A percentile compares a stretch with the other conserved stretches of the same genome.
Evolutionary conservation across 2,888 invertebrate species (phyloP).

Genomic region (Pogonocherus hispidulus): DNA sequence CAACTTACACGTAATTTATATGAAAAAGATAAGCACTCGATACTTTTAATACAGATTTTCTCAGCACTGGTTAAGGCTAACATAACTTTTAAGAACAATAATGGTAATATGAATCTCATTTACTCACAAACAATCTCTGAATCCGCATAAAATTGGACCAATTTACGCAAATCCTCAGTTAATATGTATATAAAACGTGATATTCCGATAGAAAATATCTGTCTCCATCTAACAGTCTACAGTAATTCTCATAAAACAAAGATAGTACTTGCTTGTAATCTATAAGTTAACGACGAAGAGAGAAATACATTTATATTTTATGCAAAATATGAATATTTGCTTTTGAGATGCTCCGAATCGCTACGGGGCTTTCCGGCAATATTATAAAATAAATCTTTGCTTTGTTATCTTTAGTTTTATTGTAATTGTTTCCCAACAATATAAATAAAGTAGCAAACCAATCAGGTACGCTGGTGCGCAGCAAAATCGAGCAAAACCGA

Average conservation of each 20-base stretch:
- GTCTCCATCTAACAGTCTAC: conserved; percentile 31
- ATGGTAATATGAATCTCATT: no score
- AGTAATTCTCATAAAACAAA: conserved; percentile 39
- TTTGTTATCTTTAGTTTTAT: conserved; percentile 44
- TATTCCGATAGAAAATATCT: conserved; percentile 26
- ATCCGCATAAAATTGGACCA: no score
- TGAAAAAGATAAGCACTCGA: no score
- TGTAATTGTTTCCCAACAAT: not conserved
- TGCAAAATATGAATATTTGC: conserved; percentile 58
- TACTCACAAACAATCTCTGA: no score
- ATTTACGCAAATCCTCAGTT: not conserved
- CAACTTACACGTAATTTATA: no score
- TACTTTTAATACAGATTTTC: no score
- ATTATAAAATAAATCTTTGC: conserved; percentile 56
- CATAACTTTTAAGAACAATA: no score
- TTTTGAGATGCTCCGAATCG: conserved; percentile 44
- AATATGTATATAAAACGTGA: conserved; percentile 40
- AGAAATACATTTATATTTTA: conserved; percentile 55
- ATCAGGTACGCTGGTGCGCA: no score
- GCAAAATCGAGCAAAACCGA: no score
- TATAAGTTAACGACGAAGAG: conserved; percentile 40
- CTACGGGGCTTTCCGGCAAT: conserved; percentile 46
- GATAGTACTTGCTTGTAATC: conserved; percentile 45
- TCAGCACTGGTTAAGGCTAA: no score
- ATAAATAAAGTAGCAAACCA: no score